Evolutionary conservation across 2,113 vertebrate genomes (phyloP).

Genomic region (Platysteira castanea): DNA sequence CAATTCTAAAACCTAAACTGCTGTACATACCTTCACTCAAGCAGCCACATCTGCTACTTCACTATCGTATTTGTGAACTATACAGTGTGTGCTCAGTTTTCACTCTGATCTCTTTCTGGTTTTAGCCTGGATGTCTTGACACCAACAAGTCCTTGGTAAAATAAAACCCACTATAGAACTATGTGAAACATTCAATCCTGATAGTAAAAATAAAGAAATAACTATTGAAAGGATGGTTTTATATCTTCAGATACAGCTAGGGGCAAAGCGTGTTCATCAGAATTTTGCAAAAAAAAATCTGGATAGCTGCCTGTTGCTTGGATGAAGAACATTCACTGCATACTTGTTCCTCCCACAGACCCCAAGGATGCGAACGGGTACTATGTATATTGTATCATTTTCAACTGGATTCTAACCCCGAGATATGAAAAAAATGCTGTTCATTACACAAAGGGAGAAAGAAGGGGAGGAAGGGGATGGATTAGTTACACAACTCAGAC

Average conservation of each 20-base stretch:
- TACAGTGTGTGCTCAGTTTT: background rate
- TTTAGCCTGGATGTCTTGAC: background rate
- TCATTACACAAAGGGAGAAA: constrained; percentile 29
- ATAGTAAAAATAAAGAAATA: constrained; percentile 49
- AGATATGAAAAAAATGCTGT: constrained; percentile 57
- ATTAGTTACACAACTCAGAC: constrained; percentile 36
- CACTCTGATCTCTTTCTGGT: background rate
- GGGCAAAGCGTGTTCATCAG: constrained; percentile 18
- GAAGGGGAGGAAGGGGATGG: background rate
- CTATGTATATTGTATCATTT: constrained; percentile 47
- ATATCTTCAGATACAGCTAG: constrained; percentile 30
- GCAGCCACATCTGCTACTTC: constrained; percentile 16
- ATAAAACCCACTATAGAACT: background rate
- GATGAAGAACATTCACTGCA: constrained; percentile 44
- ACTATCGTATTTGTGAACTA: background rate
- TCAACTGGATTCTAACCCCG: constrained; percentile 32
- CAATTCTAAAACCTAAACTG: background rate
- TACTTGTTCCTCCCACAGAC: constrained; percentile 56
- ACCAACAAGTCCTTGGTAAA: background rate
- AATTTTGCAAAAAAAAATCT: constrained; percentile 44
- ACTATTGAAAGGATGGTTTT: constrained; percentile 37
- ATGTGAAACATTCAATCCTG: constrained; percentile 4
- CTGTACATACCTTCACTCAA: constrained; percentile 48
- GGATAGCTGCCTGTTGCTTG: constrained; percentile 38
- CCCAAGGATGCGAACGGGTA: constrained; percentile 42